Conservation (phyloP, 2,797 vertebrate species). For the Syngnathus rostellatus region DNA sequence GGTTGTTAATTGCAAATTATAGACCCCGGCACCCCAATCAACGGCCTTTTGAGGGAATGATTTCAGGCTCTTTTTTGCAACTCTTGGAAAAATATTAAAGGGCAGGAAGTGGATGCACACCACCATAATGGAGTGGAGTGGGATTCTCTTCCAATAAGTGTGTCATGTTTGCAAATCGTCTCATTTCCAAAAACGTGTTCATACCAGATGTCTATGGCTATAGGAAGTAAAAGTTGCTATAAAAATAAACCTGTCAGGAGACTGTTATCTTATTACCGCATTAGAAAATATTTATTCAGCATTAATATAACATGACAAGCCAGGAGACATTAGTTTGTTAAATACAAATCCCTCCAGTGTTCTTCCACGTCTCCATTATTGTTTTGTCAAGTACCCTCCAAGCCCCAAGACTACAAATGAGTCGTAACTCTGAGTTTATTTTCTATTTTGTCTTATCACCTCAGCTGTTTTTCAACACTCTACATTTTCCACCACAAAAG, state of each 20-base stretch:
- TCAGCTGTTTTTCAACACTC: slow-evolving; percentile 58
- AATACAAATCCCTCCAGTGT: slow-evolving; percentile 68
- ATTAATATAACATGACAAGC: slow-evolving; percentile 70
- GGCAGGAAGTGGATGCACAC: slow-evolving; percentile 45
- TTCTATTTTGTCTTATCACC: slow-evolving; percentile 44
- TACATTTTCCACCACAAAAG: slow-evolving; percentile 39
- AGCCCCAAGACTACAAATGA: slow-evolving; percentile 63
- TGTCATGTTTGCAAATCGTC: slow-evolving; percentile 26
- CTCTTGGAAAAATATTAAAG: slow-evolving; percentile 64
- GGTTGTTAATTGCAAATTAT: slow-evolving; percentile 78
- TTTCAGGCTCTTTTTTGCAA: slow-evolving; percentile 68
- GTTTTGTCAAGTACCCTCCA: slow-evolving; percentile 67
- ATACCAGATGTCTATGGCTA: not conserved
- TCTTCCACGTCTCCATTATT: slow-evolving; percentile 66
- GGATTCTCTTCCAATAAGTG: slow-evolving; percentile 23
- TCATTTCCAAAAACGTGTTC: not conserved
- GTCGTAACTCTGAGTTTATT: slow-evolving; percentile 54
- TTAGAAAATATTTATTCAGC: slow-evolving; percentile 51
- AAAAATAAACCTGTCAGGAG: slow-evolving; percentile 12
- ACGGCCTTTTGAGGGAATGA: slow-evolving; percentile 70
- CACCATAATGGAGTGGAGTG: slow-evolving; percentile 34
- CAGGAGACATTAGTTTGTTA: slow-evolving; percentile 68
- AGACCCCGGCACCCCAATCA: slow-evolving; percentile 75
- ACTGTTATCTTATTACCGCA: slow-evolving; percentile 55
- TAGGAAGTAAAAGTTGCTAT: not conserved